A percentile compares a stretch with the other conserved stretches of the same genome.
phyloP scores from a whole-genome alignment of 2,113 vertebrate genomes.

The Columba janthina region DNA sequence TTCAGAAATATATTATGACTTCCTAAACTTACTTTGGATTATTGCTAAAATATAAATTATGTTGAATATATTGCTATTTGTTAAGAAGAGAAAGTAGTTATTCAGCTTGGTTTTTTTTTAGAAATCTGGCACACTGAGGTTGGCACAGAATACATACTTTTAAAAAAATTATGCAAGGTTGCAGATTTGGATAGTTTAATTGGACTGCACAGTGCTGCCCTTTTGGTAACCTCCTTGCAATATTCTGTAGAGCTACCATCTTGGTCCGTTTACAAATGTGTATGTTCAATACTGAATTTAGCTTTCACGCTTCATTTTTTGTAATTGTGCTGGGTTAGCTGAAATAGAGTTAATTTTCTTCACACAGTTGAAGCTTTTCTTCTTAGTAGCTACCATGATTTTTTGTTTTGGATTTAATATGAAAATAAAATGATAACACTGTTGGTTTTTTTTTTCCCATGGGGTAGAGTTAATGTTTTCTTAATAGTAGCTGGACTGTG shows the following conservation, averaged over 20 bases:
- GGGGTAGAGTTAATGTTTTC: no score
- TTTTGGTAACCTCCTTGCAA: not conserved
- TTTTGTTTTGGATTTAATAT: no score
- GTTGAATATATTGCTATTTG: not conserved
- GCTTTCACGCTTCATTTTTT: not conserved
- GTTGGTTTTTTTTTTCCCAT: no score
- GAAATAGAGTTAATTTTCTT: no score
- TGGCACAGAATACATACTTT: not conserved
- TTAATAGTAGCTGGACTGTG: no score
- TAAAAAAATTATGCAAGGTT: not conserved
- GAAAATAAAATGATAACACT: no score
- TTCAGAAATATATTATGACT: not conserved
- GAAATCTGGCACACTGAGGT: not conserved
- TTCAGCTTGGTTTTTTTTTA: no score
- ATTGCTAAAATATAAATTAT: not conserved
- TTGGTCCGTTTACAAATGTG: not conserved
- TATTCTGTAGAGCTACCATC: not conserved
- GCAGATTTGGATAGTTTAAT: not conserved
- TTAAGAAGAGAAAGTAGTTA: not conserved
- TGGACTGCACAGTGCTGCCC: not conserved
- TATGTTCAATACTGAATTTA: not conserved
- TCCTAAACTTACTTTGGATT: not conserved
- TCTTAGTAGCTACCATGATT: no score
- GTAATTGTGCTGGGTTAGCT: not conserved
- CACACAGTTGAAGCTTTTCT: no score